Base-by-base conservation (phyloP, 2,888 invertebrate species). In the Melipona beecheii region DNA sequence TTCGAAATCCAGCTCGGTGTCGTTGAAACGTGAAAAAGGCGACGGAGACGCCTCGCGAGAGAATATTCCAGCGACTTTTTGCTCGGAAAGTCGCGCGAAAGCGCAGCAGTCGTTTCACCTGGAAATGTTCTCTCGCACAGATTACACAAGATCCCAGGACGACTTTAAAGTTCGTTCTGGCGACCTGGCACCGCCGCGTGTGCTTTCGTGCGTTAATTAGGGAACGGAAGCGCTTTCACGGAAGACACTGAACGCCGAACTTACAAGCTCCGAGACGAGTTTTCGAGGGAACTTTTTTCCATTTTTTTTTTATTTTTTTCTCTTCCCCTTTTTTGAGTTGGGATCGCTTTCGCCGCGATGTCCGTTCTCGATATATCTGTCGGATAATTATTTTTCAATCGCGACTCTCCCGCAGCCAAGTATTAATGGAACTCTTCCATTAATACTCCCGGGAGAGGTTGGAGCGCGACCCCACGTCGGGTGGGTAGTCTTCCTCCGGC, bases 201-300 rank as follows among this genome's bases (percentile, higher is more conserved):
- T 58, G 50, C 69, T 80, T 52, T 77, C 77, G 76, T 71, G 81
- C 85, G 81, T 81, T 83, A 81, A 81, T 83, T 85, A 85, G 66
- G 56, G 49, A 76, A 66, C 71, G 75, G 76, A 84, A 84, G 78
- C 60, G 62, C 19, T 43, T 73, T 64, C 62, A 54, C 24, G 75
- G 31, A 49, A 68, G 62, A n/a, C 50, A 60, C 49, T 49, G 58
- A 75, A 49, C 50, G 49, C 17, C 36, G 15, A 76, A 75, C 70
- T 81, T 75, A 54, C 83, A 52, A 73, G 54, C 50, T 27, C 27
- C 65, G 64, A 9, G 43, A 36, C 58, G 60, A 73, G 49, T 74
- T 73, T 79, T 62, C n/a, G 17, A 24, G 6, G 17, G n/a, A 58
- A 36, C 62, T 54, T 60, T 60, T 19, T 2, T 24, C 56, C 31